Conservation (phyloP, 2,888 invertebrate species). For the Acleris literana region DNA sequence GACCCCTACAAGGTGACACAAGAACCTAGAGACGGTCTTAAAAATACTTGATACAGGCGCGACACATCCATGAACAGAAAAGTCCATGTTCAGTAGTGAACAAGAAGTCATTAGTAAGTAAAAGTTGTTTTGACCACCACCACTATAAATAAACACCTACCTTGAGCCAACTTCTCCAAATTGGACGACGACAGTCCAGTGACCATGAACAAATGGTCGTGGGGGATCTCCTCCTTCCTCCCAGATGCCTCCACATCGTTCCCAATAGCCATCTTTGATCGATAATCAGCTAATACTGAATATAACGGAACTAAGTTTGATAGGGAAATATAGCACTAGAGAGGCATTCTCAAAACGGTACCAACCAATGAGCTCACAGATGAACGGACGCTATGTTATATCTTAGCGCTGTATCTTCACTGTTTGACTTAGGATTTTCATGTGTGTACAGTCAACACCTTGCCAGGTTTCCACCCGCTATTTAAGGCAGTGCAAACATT, state of each 20-base stretch:
- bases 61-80: no score
- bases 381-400: constrained; percentile 42
- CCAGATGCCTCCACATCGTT: constrained; percentile 56
- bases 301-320: constrained; percentile 14
- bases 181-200: constrained; percentile 72
- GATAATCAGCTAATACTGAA: constrained; percentile 30
- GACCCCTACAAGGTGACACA: no score
- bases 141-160: constrained; percentile 46
- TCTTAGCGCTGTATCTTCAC: constrained; percentile 47
- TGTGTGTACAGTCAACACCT: constrained; percentile 50
- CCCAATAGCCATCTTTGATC: constrained; percentile 52
- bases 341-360: constrained; percentile 34
- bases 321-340: constrained; percentile 5
- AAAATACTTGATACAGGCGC: no score
- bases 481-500: constrained; percentile 33
- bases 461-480: constrained; percentile 51
- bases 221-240: constrained; percentile 65
- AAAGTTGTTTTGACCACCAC: no score
- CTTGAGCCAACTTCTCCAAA: constrained; percentile 71
- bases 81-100: no score
- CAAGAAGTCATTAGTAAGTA: no score
- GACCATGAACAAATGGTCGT: constrained; percentile 72
- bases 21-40: no score
- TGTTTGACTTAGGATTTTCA: constrained; percentile 56
- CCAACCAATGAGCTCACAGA: constrained; percentile 39